Evolutionary conservation across 1,140 invertebrate genomes (phyloP).

Genomic region (Coelopa frigida): DNA sequence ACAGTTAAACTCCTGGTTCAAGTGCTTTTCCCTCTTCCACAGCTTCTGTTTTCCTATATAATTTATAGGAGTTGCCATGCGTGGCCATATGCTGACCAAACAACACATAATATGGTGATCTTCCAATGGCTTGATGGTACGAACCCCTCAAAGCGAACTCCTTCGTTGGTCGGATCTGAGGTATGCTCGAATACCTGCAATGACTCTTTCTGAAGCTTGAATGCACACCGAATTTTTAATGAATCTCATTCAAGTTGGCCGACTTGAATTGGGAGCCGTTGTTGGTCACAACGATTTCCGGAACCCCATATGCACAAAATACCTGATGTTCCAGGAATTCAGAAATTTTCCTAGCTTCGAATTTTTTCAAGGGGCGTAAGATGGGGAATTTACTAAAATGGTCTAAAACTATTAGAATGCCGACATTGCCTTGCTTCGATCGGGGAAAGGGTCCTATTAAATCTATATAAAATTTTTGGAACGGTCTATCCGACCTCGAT

Average conservation of each 20-base stretch:
- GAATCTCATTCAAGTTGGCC: not conserved
- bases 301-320: not conserved
- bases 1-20: no score
- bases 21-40: no score
- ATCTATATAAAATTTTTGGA: constrained; percentile 3
- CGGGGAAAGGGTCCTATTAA: not conserved
- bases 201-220: constrained; percentile 3
- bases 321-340: not conserved
- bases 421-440: not conserved
- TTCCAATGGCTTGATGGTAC: not conserved
- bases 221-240: not conserved
- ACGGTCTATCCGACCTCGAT: no score
- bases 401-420: no score
- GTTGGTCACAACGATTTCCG: not conserved
- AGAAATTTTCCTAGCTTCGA: not conserved
- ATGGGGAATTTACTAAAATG: no score
- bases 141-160: not conserved
- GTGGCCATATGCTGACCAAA: not conserved
- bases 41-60: no score
- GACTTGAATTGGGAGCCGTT: not conserved
- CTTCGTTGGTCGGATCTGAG: not conserved
- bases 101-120: not conserved
- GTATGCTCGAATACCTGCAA: not conserved
- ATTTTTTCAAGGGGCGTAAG: not conserved
- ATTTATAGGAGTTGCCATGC: not conserved